These are phyloP conservation scores for Notodonta ziczac DNA, from an alignment of 2,888 invertebrate species.

Conservation along the genomic window DNA sequence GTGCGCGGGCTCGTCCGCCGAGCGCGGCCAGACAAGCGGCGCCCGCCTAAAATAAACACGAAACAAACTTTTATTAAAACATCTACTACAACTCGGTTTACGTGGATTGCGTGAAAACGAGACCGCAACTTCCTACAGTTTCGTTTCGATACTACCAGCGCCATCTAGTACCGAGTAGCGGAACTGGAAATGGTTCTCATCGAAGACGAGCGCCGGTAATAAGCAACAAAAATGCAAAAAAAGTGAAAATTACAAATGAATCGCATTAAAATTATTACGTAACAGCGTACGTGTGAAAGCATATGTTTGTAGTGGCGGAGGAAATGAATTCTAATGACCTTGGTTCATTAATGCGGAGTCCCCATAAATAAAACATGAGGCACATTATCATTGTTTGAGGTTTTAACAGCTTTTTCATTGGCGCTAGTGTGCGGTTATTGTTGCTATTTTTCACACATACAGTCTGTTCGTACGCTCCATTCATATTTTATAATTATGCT, in stretches of 20 bases:
- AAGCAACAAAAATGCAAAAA: conserved; percentile 30
- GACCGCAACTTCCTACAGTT: conserved; percentile 19
- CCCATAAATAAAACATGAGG: conserved; percentile 77
- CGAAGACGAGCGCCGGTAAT: conserved; percentile 27
- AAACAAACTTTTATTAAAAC: conserved; percentile 70
- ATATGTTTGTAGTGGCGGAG: conserved; percentile 52
- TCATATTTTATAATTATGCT: conserved; percentile 40
- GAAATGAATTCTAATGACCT: conserved; percentile 79
- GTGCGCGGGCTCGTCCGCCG: conserved; percentile 37
- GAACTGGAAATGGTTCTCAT: conserved; percentile 55
- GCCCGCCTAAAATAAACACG: conserved; percentile 65
- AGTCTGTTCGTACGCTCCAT: conserved; percentile 34
- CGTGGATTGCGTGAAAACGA: conserved; percentile 56
- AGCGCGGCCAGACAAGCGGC: conserved; percentile 50
- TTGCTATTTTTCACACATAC: conserved; percentile 36
- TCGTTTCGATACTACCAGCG: conserved; percentile 44
- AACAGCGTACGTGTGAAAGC: conserved; percentile 49
- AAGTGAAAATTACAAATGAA: conserved; percentile 31
- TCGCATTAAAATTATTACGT: conserved; percentile 41
- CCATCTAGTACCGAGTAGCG: conserved; percentile 75
- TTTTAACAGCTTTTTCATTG: conserved; percentile 63
- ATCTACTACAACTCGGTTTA: conserved; percentile 49
- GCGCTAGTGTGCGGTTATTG: conserved; percentile 42
- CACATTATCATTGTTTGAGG: conserved; percentile 70
- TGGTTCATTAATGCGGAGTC: conserved; percentile 73